Percentiles rank a stretch among this genome's conserved stretches.
phyloP scores from a whole-genome alignment of 1,140 invertebrate genomes.

The Drosophila sp. region DNA sequence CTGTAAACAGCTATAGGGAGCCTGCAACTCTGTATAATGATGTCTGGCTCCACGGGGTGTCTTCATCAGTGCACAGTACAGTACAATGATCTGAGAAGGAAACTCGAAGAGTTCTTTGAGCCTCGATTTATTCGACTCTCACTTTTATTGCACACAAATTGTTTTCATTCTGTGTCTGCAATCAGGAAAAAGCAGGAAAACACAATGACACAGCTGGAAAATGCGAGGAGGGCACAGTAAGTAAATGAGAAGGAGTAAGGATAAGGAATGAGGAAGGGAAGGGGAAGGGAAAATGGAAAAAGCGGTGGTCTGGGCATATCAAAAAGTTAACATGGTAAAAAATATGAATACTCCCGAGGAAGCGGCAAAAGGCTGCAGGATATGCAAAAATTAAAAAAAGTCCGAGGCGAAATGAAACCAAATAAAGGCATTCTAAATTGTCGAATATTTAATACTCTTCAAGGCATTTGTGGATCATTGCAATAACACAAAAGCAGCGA shows the following conservation, averaged over 20 bases:
- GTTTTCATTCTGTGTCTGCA: constrained; percentile 45
- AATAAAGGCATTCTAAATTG: constrained; percentile 21
- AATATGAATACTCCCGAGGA: constrained; percentile 26
- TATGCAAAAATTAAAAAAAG: constrained; percentile 58
- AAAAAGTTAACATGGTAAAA: constrained; percentile 50
- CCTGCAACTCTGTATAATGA: no score
- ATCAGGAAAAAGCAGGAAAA: constrained; percentile 24
- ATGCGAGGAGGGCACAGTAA: neutral
- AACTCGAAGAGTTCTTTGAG: constrained; percentile 1
- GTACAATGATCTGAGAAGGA: constrained; percentile 22
- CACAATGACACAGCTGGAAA: constrained; percentile 7
- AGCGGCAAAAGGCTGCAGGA: constrained; percentile 53
- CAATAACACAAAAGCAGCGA: no score
- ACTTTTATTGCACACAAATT: constrained; percentile 55
- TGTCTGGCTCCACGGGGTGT: constrained; percentile 18
- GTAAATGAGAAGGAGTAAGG: neutral
- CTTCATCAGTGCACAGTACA: neutral
- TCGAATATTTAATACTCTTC: constrained; percentile 22
- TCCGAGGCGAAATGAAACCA: constrained; percentile 40
- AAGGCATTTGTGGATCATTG: no score
- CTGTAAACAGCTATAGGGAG: neutral
- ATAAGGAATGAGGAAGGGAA: neutral
- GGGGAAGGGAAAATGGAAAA: neutral
- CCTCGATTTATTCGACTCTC: constrained; percentile 28
- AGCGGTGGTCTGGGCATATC: constrained; percentile 20